Evolutionary conservation across 2,888 invertebrate species (phyloP).

Genomic region (Clivina fossor): DNA sequence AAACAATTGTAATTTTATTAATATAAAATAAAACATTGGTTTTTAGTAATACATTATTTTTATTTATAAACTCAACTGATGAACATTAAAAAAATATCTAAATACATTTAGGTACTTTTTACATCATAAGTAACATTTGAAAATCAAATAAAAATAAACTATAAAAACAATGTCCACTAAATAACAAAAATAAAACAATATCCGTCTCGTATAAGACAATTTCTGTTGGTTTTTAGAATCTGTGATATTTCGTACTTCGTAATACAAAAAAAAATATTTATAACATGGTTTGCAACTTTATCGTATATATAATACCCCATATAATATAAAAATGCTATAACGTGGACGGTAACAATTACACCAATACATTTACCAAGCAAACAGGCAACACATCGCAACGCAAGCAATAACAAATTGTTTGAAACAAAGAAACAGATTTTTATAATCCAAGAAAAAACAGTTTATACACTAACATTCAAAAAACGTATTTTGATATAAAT

Average conservation of each 20-base stretch:
- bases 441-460: slow-evolving; percentile 7
- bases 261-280: slow-evolving; percentile 18
- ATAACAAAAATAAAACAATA: slow-evolving; percentile 15
- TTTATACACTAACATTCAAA: slow-evolving; percentile 21
- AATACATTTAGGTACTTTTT: slow-evolving; percentile 30
- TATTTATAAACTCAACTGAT: slow-evolving; percentile 30
- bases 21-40: no score
- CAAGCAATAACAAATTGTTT: slow-evolving; percentile 21
- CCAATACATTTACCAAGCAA: slow-evolving; percentile 32
- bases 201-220: slow-evolving; percentile 2
- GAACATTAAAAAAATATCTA: slow-evolving; percentile 31
- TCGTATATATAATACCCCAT: slow-evolving; percentile 16
- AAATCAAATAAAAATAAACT: slow-evolving; percentile 14
- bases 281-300: slow-evolving; percentile 27
- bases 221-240: no score
- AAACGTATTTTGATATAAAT: slow-evolving; percentile 2
- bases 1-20: no score
- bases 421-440: slow-evolving; percentile 13
- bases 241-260: slow-evolving; percentile 20
- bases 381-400: slow-evolving; percentile 29
- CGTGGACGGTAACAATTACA: slow-evolving; percentile 34
- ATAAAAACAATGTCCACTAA: slow-evolving; percentile 10
- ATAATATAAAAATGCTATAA: slow-evolving; percentile 31
- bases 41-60: no score
- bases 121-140: slow-evolving; percentile 31